These are phyloP conservation scores for Anoplophora glabripennis DNA, from an alignment of 1,140 invertebrate species.

Conservation along the genomic window DNA sequence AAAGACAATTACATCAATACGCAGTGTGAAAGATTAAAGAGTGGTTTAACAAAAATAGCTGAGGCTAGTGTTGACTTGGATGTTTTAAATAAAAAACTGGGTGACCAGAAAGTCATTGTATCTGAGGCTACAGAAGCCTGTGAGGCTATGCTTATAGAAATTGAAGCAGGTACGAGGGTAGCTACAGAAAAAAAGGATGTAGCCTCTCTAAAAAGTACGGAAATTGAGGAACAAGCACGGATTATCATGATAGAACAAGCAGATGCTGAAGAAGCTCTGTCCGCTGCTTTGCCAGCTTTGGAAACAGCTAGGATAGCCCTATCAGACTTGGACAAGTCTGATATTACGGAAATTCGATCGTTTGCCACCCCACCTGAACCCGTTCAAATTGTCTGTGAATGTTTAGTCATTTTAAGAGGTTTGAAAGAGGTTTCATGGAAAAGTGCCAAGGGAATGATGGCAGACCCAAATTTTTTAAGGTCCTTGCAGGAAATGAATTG, in stretches of 20 bases:
- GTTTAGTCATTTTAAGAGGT: conserved; percentile 77
- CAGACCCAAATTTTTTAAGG: conserved; percentile 79
- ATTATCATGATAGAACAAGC: conserved; percentile 75
- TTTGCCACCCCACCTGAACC: conserved; percentile 87
- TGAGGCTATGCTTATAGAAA: conserved; percentile 67
- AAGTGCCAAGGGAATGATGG: conserved; percentile 85
- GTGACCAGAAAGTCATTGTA: conserved; percentile 73
- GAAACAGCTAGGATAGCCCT: conserved; percentile 77
- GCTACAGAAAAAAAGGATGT: conserved; percentile 72
- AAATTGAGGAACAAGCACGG: conserved; percentile 76
- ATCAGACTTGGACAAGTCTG: conserved; percentile 77
- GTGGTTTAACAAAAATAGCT: conserved; percentile 73
- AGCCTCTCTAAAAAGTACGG: conserved; percentile 70
- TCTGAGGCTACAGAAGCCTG: conserved; percentile 72
- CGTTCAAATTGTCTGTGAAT: conserved; percentile 83
- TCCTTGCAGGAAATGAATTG: conserved; percentile 82
- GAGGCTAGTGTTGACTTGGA: conserved; percentile 73
- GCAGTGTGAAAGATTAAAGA: conserved; percentile 66
- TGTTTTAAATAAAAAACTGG: conserved; percentile 70
- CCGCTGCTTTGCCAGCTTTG: conserved; percentile 75
- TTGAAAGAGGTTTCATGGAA: conserved; percentile 86
- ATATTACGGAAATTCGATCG: conserved; percentile 88
- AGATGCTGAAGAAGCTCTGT: conserved; percentile 75
- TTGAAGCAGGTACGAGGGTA: conserved; percentile 53
- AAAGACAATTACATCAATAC: conserved; percentile 63